Conservation (phyloP, 30 jellyfish, hydroid and myxozoan genomes). For the Aurelia sp. region DNA sequence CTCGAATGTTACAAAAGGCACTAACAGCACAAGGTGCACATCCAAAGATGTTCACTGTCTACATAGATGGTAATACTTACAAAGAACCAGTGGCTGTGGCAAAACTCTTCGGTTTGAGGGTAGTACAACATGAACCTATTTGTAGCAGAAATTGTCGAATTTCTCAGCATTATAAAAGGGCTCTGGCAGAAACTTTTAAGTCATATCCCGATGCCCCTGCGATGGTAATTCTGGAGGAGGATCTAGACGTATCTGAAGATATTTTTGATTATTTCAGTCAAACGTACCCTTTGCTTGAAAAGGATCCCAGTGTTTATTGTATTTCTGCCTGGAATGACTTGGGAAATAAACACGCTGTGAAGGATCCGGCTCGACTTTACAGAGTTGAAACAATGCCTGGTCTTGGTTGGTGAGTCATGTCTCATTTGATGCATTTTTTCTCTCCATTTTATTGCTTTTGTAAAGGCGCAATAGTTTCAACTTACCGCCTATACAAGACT, state of each 20-base stretch:
- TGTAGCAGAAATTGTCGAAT: constrained; percentile 95
- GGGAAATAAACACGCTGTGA: constrained; percentile 93
- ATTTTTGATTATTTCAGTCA: constrained; percentile 96
- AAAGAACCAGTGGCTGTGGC: constrained; percentile 97
- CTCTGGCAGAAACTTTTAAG: constrained; percentile 82
- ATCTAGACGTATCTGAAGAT: constrained; percentile 95
- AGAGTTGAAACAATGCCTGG: constrained; percentile 99
- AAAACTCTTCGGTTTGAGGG: constrained; percentile 79
- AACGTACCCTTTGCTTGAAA: constrained; percentile 75
- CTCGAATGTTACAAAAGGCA: constrained; percentile 89
- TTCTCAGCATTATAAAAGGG: constrained; percentile 95
- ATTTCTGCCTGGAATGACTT: constrained; percentile 99
- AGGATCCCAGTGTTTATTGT: constrained; percentile 90
- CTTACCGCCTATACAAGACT: no score
- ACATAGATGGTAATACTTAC: constrained; percentile 79
- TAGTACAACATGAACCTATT: constrained; percentile 84
- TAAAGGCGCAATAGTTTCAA: no score
- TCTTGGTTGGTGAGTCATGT: constrained; percentile 85
- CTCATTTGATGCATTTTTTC: neutral
- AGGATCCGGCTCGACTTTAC: constrained; percentile 94
- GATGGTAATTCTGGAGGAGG: constrained; percentile 96
- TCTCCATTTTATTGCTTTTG: no score
- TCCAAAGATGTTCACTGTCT: constrained; percentile 82
- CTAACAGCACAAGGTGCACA: constrained; percentile 93
- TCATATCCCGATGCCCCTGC: constrained; percentile 84